Percentiles rank a stretch among this genome's conserved stretches.
Conservation (phyloP, 2,888 invertebrate genomes). For the Lacanobia wlatinum region DNA sequence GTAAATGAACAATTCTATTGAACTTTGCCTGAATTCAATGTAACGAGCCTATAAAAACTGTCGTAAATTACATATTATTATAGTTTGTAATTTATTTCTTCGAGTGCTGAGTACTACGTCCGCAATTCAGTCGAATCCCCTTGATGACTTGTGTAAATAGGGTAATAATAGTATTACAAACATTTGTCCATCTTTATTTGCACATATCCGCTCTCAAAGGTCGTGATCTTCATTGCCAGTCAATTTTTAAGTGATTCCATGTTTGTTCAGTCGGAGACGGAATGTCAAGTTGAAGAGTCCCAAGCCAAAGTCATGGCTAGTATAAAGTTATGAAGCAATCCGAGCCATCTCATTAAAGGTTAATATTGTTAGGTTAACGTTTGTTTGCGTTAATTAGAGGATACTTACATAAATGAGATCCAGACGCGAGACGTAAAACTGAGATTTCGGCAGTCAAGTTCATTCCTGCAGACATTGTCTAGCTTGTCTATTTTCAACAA, state of each 20-base stretch:
- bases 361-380: constrained; percentile 16
- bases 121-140: constrained; percentile 41
- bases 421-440: neutral
- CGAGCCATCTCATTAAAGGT: constrained; percentile 29
- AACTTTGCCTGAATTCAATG: constrained; percentile 10
- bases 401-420: neutral
- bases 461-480: neutral
- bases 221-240: constrained; percentile 78
- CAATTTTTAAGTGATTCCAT: constrained; percentile 76
- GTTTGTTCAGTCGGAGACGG: constrained; percentile 71
- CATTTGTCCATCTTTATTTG: constrained; percentile 81
- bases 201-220: constrained; percentile 77
- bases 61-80: constrained; percentile 10
- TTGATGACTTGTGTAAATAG: constrained; percentile 49
- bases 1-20: neutral
- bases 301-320: constrained; percentile 71
- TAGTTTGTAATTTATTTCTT: constrained; percentile 19
- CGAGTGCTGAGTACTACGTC: constrained; percentile 25
- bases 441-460: constrained; percentile 4
- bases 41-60: constrained; percentile 9
- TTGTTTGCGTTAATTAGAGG: constrained; percentile 18
- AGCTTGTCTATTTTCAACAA: constrained; percentile 1
- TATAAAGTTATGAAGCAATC: constrained; percentile 44
- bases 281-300: constrained; percentile 76
- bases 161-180: constrained; percentile 71